A percentile compares a stretch with the other conserved stretches of the same genome.
phyloP scores from a whole-genome alignment of 2,113 vertebrate species.

The Psilopsiagon aymara region DNA sequence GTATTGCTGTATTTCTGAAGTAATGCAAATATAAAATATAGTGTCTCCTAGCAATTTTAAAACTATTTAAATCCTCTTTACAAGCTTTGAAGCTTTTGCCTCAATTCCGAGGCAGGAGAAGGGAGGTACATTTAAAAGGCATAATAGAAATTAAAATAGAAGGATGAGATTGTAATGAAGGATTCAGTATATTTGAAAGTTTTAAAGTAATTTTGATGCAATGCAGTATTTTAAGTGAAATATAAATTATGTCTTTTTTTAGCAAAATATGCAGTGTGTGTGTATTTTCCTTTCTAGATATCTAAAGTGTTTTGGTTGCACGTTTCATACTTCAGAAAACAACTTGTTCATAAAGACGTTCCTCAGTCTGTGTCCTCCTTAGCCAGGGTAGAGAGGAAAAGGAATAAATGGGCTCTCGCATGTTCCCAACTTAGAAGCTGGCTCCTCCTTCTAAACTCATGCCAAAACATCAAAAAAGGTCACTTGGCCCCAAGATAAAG shows the following conservation, averaged over 20 bases:
- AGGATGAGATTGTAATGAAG: neutral
- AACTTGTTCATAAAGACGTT: neutral
- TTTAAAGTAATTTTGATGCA: neutral
- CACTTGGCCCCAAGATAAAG: neutral
- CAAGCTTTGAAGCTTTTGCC: neutral
- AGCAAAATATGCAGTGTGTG: neutral
- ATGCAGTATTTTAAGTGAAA: neutral
- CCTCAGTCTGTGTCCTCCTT: neutral
- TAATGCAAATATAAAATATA: neutral
- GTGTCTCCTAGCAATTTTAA: neutral
- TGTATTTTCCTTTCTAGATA: neutral
- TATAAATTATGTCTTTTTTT: neutral
- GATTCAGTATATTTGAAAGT: slow-evolving; percentile 10
- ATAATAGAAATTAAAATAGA: neutral
- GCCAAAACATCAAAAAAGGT: neutral
- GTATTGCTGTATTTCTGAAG: neutral
- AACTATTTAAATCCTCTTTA: neutral
- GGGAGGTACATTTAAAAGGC: neutral
- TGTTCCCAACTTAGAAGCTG: neutral
- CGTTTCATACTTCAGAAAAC: neutral
- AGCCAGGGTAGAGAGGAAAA: neutral
- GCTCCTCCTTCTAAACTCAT: neutral
- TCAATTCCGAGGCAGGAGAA: neutral
- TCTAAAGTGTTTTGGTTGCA: neutral
- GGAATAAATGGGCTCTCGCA: neutral